Base-by-base conservation (phyloP, 2,888 invertebrate genomes). In the Dermolepida albohirtum region DNA sequence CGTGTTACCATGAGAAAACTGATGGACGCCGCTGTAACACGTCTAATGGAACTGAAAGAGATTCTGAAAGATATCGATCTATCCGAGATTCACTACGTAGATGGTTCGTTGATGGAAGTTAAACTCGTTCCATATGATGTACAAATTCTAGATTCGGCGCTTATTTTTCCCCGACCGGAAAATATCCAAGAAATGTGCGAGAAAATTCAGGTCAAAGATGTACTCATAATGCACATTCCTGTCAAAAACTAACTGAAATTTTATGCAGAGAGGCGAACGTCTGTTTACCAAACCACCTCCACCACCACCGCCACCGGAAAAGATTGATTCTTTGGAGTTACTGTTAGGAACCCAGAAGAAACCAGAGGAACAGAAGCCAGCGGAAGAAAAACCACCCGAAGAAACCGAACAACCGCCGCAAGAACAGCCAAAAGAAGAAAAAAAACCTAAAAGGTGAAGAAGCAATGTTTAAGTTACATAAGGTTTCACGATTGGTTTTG, bases 71-170 rank as follows among this genome's bases (percentile, higher is more conserved):
- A 86, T 70, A 82, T 89, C 8, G 87, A 89, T 78, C 82, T 84
- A 5, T 86, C 87, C 6, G 88, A 90, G 77, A 89, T 85, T 75
- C 92, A 91, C 59, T 93, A 91, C 82, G 86, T 91, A 55, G 93
- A 94, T 77, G 90, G 91, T 74, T 86, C 89, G 29, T 79, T 92
- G 57, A 86, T 90, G 62, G 89, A 90, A 81, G 80, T 92, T 78
- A 88, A 92, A 70, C 85, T 92, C 72, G 86, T 90, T 16, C 93
- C 93, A 0, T 84, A 87, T 43, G 87, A 90, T 69, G 80, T 90
- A n/a, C 86, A 89, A 78, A 84, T 90, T 64, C 75, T 87, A n/a
- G 86, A 88, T 69, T 89, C 90, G 0, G 85, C 85, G 68, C 67
- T 91, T 87, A 80, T 91, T 87, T 81, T 85, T 86, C 71, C 86